A percentile compares a stretch with the other conserved stretches of the same genome.
These are phyloP conservation scores for Calcarius lapponicus DNA, from an alignment of 2,797 vertebrate species.

Conservation along the genomic window DNA sequence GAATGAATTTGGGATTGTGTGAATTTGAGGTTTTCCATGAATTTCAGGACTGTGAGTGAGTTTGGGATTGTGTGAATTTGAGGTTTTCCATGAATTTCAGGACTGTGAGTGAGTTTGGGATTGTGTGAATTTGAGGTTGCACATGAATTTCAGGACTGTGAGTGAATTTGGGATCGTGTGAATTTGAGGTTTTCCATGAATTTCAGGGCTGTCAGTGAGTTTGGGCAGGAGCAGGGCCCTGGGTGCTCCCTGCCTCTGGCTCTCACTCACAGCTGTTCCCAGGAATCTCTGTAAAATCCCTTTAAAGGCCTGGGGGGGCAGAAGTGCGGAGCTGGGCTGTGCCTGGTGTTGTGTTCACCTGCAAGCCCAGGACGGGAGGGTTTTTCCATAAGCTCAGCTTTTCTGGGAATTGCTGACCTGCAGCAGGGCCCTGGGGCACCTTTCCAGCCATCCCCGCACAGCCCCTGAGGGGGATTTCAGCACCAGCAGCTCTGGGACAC, in stretches of 20 bases:
- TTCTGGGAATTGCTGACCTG: neutral
- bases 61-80: neutral
- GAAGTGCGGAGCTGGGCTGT: neutral
- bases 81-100: no score
- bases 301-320: neutral
- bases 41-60: no score
- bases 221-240: neutral
- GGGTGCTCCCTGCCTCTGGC: neutral
- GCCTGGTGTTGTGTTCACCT: neutral
- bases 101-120: no score
- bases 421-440: neutral
- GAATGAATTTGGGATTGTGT: no score
- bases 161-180: accelerated
- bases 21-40: no score
- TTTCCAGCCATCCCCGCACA: neutral
- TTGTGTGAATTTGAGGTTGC: neutral
- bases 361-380: neutral
- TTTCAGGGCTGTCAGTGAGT: accelerated
- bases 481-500: neutral
- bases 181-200: no score
- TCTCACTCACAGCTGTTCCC: neutral
- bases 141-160: accelerated
- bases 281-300: neutral
- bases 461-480: no score
- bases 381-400: neutral